phyloP scores from a whole-genome alignment of 2,888 invertebrate species.

The Rhorus exstirpatorius region DNA sequence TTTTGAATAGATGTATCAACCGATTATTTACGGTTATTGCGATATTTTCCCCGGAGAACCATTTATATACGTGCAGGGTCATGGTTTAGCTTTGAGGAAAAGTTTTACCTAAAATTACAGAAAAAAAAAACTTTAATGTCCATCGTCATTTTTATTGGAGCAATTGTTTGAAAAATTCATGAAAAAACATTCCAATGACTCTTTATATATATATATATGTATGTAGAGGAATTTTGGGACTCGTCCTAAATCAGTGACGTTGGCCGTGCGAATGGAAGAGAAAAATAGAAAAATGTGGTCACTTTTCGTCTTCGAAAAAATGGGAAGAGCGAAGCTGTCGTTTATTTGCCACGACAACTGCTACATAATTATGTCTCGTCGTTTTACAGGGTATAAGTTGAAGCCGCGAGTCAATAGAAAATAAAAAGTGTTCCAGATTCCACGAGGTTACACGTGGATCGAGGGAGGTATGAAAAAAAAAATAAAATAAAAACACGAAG shows the following conservation, averaged over 20 bases:
- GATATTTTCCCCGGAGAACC: too few relatives aligned
- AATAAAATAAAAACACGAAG: slow-evolving; percentile 78
- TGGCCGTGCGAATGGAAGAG: neutral
- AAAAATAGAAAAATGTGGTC: slow-evolving; percentile 40
- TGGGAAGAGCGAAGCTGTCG: slow-evolving; percentile 72
- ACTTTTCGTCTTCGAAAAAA: slow-evolving; percentile 47
- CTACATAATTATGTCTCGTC: slow-evolving; percentile 44
- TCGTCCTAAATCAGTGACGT: slow-evolving; percentile 57
- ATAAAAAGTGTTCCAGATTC: slow-evolving; percentile 79
- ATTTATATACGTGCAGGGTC: too few relatives aligned
- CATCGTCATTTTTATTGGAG: slow-evolving; percentile 34
- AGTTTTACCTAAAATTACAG: neutral
- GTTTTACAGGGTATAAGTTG: slow-evolving; percentile 44
- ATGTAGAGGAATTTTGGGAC: slow-evolving; percentile 9
- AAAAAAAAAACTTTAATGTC: neutral
- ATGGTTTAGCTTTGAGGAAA: neutral
- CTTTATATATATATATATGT: neutral
- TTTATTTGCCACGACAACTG: slow-evolving; percentile 76
- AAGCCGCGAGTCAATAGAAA: slow-evolving; percentile 34
- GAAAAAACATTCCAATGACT: neutral
- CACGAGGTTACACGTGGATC: slow-evolving; percentile 51
- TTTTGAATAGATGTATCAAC: too few relatives aligned
- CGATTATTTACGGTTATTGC: too few relatives aligned
- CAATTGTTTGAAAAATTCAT: slow-evolving; percentile 25
- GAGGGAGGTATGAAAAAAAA: slow-evolving; percentile 34